Base-by-base conservation (phyloP, 2,888 invertebrate species). In the Sussaba pulchella region DNA sequence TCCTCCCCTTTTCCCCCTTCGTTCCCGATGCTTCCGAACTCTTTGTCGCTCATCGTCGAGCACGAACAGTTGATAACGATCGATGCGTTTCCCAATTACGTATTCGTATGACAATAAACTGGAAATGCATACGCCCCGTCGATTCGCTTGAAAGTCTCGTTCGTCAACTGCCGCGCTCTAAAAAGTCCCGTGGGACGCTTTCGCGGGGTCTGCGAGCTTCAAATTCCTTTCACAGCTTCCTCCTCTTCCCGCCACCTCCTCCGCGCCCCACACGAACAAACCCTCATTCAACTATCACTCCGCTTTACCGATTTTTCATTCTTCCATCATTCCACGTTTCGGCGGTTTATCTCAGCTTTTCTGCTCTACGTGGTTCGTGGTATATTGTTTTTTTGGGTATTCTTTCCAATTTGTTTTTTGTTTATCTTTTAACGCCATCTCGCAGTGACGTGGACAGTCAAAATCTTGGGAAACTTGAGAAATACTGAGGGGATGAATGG, bases 21-120 rank as follows among this genome's bases (percentile, higher is more conserved):
- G 12, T 12, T 9, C n/a, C n/a, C 0, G n/a, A 1, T 26, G 24
- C 21, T 19, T 6, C 19, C 21, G 39, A 1, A 3, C 19, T 41
- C 5, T 19, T 2, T 19, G 10, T 39, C 41, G 24, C 17, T 6
- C 17, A 31, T 14, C 39, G 54, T 14, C 31, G 50, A 41, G 12
- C 10, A 10, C n/a, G 8, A 69, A 69, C 39, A 14, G 43, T 12
- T n/a, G 26, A 43, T 31, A 43, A 10, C 24, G 54, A 54, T 69
- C 54, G 54, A 54, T 57, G 54, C 57, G 69, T 41, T n/a, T n/a
- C 69, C 69, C 69, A 69, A 69, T 69, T 57, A 57, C 41, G 69
- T 69, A 69, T 69, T 69, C 54, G 69, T 54, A 69, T 69, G 54
- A 69, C 54, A 69, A 54, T 54, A 69, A 31, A 69, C 47, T 45